phyloP scores from a whole-genome alignment of 2,113 vertebrate species.

The Azemiops feae region DNA sequence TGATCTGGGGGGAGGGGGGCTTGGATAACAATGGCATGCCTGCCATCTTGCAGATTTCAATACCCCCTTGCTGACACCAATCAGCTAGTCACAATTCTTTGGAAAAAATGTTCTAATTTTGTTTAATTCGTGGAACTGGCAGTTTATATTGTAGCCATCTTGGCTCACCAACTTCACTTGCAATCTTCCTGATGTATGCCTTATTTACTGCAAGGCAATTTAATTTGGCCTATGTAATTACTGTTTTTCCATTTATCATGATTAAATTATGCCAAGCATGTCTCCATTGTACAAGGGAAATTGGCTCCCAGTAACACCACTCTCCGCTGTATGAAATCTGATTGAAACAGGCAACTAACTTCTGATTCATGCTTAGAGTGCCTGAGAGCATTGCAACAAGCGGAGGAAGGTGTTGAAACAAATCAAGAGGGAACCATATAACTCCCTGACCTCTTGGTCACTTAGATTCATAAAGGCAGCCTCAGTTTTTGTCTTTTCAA shows the following conservation, averaged over 20 bases:
- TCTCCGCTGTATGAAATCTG: conserved; percentile 29
- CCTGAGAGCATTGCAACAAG: conserved; percentile 10
- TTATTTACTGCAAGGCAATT: conserved; percentile 32
- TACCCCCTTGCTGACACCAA: background rate
- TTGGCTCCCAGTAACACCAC: conserved; percentile 1
- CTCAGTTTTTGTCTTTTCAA: conserved; percentile 43
- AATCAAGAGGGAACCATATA: conserved; percentile 14
- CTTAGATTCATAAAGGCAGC: conserved; percentile 23
- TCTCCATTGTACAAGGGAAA: conserved; percentile 45
- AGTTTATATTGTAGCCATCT: background rate
- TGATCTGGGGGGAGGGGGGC: background rate
- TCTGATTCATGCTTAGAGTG: conserved; percentile 30
- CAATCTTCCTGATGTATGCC: background rate
- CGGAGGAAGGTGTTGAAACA: background rate
- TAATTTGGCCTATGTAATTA: conserved; percentile 31
- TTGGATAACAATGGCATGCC: background rate
- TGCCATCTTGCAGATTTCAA: background rate
- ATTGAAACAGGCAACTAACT: conserved; percentile 48
- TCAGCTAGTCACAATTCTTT: background rate
- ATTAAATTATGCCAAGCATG: background rate
- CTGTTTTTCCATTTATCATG: conserved; percentile 31
- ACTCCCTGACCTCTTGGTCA: conserved; percentile 31
- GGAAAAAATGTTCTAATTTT: background rate
- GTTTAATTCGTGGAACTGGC: background rate
- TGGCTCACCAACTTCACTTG: background rate